Evolutionary conservation across 1,140 invertebrate species (phyloP).

Genomic region (Brachionus paranguensis): DNA sequence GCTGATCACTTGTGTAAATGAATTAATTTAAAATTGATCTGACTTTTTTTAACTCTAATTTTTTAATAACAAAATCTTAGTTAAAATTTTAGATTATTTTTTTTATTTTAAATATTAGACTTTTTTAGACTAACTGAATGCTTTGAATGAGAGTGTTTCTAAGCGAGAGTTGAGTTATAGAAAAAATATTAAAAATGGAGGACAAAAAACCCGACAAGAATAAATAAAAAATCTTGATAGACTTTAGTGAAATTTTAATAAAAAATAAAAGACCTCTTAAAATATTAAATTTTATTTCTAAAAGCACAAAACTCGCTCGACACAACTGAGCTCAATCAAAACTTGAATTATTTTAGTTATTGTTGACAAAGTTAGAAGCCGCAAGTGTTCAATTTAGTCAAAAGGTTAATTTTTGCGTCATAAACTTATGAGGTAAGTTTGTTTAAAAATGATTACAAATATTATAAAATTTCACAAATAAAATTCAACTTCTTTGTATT

Average conservation of each 20-base stretch:
- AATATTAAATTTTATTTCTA: not conserved
- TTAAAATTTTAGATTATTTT: no score
- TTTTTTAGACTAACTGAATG: no score
- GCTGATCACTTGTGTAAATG: not conserved
- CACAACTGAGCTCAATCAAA: not conserved
- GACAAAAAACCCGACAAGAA: no score
- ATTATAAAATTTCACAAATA: not conserved
- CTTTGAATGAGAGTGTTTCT: no score
- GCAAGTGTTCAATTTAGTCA: not conserved
- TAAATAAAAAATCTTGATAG: no score
- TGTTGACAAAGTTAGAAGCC: not conserved
- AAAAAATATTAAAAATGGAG: no score
- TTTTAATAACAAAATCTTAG: no score
- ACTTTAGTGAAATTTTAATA: no score
- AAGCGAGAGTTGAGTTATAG: no score
- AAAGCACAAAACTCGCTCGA: not conserved
- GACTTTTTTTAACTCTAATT: no score
- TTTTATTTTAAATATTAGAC: no score
- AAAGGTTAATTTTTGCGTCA: not conserved
- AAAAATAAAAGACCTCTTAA: not conserved
- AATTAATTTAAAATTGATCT: not conserved
- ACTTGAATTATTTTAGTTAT: not conserved
- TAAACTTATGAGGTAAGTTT: not conserved
- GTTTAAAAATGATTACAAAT: not conserved
- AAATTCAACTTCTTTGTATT: not conserved